Conservation (phyloP, 2,888 invertebrate genomes). For the Frankliniella fusca region DNA sequence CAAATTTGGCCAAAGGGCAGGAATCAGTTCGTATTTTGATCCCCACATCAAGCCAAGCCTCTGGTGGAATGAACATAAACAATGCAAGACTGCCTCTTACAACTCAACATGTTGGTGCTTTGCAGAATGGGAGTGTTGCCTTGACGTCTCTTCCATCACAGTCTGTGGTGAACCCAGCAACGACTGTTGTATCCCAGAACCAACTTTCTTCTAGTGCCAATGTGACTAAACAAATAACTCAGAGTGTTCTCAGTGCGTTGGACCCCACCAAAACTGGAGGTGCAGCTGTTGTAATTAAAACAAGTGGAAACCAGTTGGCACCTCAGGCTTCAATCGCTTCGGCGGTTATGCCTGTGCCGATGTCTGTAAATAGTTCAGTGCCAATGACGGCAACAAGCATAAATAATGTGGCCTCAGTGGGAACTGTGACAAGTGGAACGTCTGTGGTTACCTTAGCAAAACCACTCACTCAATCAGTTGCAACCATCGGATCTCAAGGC, state of each 20-base stretch:
- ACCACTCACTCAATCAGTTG: slow-evolving; percentile 53
- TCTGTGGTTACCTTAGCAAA: slow-evolving; percentile 60
- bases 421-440: slow-evolving; percentile 44
- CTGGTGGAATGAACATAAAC: slow-evolving; percentile 21
- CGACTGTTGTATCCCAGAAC: slow-evolving; percentile 34
- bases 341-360: slow-evolving; percentile 61
- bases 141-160: slow-evolving; percentile 35
- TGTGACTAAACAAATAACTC: slow-evolving; percentile 39
- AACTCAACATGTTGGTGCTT: slow-evolving; percentile 24
- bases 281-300: slow-evolving; percentile 49
- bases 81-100: slow-evolving; percentile 23
- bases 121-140: slow-evolving; percentile 23
- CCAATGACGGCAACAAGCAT: slow-evolving; percentile 42
- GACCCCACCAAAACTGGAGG: slow-evolving; percentile 43
- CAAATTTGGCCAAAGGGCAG: slow-evolving; percentile 19
- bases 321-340: slow-evolving; percentile 44
- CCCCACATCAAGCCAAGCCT: not conserved
- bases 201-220: slow-evolving; percentile 37
- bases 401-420: slow-evolving; percentile 33
- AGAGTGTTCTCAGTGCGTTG: slow-evolving; percentile 39
- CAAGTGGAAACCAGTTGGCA: slow-evolving; percentile 40
- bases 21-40: slow-evolving; percentile 17
- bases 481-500: slow-evolving; percentile 59
- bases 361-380: slow-evolving; percentile 56
- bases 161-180: slow-evolving; percentile 39